Evolutionary conservation across 2,888 invertebrate species (phyloP).

Genomic region (Chloroclystis v-ata): DNA sequence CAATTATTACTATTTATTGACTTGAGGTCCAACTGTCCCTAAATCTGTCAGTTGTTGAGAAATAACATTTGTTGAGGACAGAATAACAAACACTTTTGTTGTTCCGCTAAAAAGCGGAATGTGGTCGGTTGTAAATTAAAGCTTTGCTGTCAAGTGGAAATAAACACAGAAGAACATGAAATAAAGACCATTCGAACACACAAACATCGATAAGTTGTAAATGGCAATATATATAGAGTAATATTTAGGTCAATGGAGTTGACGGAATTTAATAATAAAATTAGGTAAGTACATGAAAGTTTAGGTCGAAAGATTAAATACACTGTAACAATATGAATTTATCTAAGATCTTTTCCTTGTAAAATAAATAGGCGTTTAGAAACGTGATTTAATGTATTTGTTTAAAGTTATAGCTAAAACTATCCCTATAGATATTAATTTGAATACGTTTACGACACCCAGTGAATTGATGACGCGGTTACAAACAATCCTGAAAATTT

Average conservation of each 20-base stretch:
- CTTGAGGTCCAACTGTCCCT: not conserved
- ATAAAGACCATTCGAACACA: not conserved
- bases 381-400: too few species aligned
- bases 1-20: too few species aligned
- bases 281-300: too few species aligned
- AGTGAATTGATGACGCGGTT: constrained; percentile 1
- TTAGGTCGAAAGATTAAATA: too few species aligned
- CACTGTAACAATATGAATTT: too few species aligned
- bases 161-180: not conserved
- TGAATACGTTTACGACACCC: constrained; percentile 1
- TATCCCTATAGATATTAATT: too few species aligned
- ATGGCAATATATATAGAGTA: not conserved
- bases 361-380: too few species aligned
- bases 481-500: not conserved
- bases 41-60: not conserved
- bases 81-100: constrained; percentile 1
- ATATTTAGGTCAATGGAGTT: too few species aligned
- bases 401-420: too few species aligned
- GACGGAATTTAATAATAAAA: too few species aligned
- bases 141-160: not conserved
- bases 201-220: not conserved
- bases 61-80: not conserved
- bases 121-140: not conserved
- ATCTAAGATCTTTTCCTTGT: too few species aligned
- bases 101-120: not conserved